Evolutionary conservation across 1,140 invertebrate genomes (phyloP), one percentile per base, ranked within the genome.

Genomic region (Metopolophium dirhodum): DNA sequence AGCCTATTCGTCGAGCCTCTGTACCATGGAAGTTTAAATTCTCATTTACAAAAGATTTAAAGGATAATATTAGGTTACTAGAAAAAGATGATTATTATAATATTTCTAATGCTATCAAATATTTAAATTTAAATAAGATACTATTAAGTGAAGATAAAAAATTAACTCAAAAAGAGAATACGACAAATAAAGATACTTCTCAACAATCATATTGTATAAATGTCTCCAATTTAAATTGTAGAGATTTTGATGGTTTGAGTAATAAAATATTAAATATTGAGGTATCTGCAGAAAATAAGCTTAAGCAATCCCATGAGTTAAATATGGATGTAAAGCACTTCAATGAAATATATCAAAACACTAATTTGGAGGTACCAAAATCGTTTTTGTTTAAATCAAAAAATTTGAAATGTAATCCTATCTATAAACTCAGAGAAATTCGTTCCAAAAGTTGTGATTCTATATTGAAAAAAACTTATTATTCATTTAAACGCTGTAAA

Each of bases 371-470:
- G 7, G 4, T 51, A 89, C 47, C 47, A 51, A 51, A 88, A 51
- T 22, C 14, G 2, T 35, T 11, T 45, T 86, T 45, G 11, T 87
- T 35, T 37, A 23, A 41, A 37, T 41, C 14, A 7, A 6, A 57
- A 37, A 37, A 89, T 89, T 49, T 89, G 0, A 35, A 2, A 26
- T 37, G 9, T 57, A 37, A n/a, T 26, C 26, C 89, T 20, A 30
- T 41, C 8, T 30, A 45, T 90, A 45, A 45, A n/a, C 45, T 1
- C 2, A 45, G 37, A 30, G 20, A 41, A 51, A 51, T 86, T 30
- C 68, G 91, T 41, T 93, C 91, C 18, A 93, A 86, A 93, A 93
- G 91, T 93, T 49, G 51, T 37, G 91, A 93, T 93, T 41, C 22
- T 1, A 11, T 57, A 23, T 26, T 26, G 22, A 83, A 30, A 20